A percentile compares a stretch with the other conserved stretches of the same genome.
These are phyloP conservation scores for Drosophila kepulauana DNA, from an alignment of 1,140 invertebrate species.

Conservation along the genomic window DNA sequence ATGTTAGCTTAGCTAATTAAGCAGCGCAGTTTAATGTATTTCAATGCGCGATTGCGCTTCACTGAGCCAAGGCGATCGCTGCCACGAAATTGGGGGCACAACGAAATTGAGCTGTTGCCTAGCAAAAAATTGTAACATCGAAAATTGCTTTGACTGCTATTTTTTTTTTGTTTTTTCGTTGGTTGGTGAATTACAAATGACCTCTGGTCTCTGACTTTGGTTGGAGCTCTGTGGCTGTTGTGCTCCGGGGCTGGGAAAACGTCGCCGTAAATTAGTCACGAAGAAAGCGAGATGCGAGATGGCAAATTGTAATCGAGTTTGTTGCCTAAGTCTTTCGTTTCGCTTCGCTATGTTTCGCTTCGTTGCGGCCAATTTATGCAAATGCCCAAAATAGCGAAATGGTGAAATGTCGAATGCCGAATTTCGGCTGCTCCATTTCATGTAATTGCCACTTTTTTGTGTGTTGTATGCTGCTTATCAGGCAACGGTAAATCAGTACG, in stretches of 20 bases:
- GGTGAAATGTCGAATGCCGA: conserved; percentile 25
- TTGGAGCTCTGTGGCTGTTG: conserved; percentile 5
- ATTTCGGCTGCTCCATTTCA: conserved; percentile 72
- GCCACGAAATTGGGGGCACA: neutral
- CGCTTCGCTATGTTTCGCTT: conserved; percentile 49
- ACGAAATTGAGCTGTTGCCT: conserved; percentile 67
- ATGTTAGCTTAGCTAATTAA: conserved; percentile 63
- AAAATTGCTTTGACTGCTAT: conserved; percentile 65
- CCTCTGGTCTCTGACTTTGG: conserved; percentile 64
- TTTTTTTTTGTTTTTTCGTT: neutral
- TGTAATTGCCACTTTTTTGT: conserved; percentile 74
- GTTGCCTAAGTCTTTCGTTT: conserved; percentile 72
- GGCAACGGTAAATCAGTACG: conserved; percentile 70
- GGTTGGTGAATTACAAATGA: conserved; percentile 58
- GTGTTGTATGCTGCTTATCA: conserved; percentile 56
- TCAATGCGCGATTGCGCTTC: conserved; percentile 47
- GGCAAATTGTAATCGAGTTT: conserved; percentile 57
- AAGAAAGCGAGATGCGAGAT: conserved; percentile 58
- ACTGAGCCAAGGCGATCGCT: neutral
- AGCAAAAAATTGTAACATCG: conserved; percentile 71
- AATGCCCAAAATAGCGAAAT: conserved; percentile 58
- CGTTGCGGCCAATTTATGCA: conserved; percentile 72
- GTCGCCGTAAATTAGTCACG: conserved; percentile 71
- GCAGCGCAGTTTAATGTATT: conserved; percentile 41
- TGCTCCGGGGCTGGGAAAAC: conserved; percentile 56